Conservation (phyloP, 2,113 vertebrate genomes). For the Neodontobutis hainanensis region DNA sequence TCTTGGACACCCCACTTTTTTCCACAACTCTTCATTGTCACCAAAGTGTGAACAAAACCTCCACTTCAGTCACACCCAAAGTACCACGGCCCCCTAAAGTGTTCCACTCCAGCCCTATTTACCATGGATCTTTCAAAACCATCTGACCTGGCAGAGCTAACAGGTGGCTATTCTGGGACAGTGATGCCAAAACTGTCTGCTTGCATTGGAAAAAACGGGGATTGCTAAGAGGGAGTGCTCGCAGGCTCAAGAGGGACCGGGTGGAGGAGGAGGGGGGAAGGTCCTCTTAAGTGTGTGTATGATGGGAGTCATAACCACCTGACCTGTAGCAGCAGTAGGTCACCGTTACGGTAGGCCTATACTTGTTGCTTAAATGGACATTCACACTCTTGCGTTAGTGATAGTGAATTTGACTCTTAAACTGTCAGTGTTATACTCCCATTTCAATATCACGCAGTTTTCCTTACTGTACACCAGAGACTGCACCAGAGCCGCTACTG, state of each 20-base stretch:
- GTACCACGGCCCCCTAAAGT: constrained; percentile 36
- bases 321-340: constrained; percentile 10
- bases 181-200: constrained; percentile 79
- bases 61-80: constrained; percentile 39
- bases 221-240: constrained; percentile 42
- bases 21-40: constrained; percentile 52
- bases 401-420: constrained; percentile 22
- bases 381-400: constrained; percentile 55
- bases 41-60: constrained; percentile 60
- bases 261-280: constrained; percentile 6
- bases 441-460: constrained; percentile 26
- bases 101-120: constrained; percentile 61
- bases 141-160: constrained; percentile 74
- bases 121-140: constrained; percentile 79
- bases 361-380: constrained; percentile 62
- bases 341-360: constrained; percentile 29
- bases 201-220: constrained; percentile 34
- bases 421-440: constrained; percentile 28
- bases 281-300: constrained; percentile 23
- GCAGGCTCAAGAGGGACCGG: not conserved
- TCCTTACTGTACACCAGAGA: not conserved
- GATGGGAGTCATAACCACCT: not conserved
- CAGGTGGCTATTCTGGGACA: constrained; percentile 73
- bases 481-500: not conserved
- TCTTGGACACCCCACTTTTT: constrained; percentile 14